Evolutionary conservation across 1,140 invertebrate genomes (phyloP), one percentile per base, ranked within the genome.

Genomic region (Pissodes strobi): DNA sequence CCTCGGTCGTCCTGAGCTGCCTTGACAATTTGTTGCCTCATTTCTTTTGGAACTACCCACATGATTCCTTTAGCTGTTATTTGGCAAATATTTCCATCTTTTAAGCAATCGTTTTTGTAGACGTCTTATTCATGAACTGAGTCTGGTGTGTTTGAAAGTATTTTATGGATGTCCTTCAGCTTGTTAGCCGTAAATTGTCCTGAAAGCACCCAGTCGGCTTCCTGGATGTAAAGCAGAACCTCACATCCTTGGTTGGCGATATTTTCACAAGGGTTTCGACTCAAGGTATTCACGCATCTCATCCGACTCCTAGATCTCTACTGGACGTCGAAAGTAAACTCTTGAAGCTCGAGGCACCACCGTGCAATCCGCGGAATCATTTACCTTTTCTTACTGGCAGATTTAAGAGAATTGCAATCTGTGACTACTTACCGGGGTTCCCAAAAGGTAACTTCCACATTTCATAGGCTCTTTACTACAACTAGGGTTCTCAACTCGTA

Each of bases 41-140:
- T 64, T 10, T 69, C 69, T 64, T 59, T 61, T 0, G 76, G 76
- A n/a, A 78, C n/a, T n/a, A n/a, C n/a, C n/a, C 74, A 79, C 38
- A 63, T 61, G 8, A 72, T 62, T 34, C 72, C 71, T 18, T 68
- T 62, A 9, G 27, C 61, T 2, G 73, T 55, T 25, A 69, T 64
- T 5, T 70, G n/a, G n/a, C n/a, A n/a, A n/a, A n/a, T n/a, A n/a
- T n/a, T n/a, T n/a, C n/a, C 21, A 62, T 71, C 74, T 70, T 45
- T 72, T 69, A 43, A 71, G 55, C 10, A 74, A 45, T 15, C 67
- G n/a, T n/a, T n/a, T n/a, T n/a, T n/a, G n/a, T n/a, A n/a, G n/a
- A n/a, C n/a, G n/a, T n/a, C 58, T 1, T 66, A 57, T 15, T 70
- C 61, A 19, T 67, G 27, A 13, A 66, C 65, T 1, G 43, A 53